These are phyloP conservation scores for Falco rusticolus DNA, from an alignment of 2,797 vertebrate genomes.

Conservation along the genomic window DNA sequence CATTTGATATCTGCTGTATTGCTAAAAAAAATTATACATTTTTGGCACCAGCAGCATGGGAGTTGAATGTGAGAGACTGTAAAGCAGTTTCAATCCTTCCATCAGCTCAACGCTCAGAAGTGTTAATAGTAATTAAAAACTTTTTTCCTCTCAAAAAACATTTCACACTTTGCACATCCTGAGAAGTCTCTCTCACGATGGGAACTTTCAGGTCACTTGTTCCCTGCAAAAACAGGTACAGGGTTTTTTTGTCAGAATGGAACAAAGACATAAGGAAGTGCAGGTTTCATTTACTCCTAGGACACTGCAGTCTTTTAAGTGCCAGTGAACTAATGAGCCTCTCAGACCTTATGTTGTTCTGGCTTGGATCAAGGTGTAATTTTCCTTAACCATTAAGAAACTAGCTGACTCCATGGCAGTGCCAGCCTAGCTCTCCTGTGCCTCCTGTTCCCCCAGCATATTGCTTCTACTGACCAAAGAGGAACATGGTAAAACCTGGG, in stretches of 20 bases:
- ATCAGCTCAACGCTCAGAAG: constrained; percentile 62
- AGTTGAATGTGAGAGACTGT: constrained; percentile 5
- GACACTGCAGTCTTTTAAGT: constrained; percentile 66
- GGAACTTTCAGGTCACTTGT: constrained; percentile 69
- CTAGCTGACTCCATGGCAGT: not conserved
- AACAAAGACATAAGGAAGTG: constrained; percentile 78
- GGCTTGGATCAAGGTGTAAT: constrained; percentile 59
- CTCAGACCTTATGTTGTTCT: constrained; percentile 80
- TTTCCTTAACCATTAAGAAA: constrained; percentile 57
- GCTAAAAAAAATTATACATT: not conserved
- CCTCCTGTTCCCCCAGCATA: not conserved
- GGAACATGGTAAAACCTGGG: not conserved
- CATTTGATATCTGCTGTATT: not conserved
- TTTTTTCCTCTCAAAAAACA: constrained; percentile 49
- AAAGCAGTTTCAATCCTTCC: constrained; percentile 39
- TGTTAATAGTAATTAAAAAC: constrained; percentile 74
- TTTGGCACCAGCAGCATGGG: constrained; percentile 45
- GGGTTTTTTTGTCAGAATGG: constrained; percentile 77
- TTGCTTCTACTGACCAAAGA: not conserved
- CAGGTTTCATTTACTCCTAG: constrained; percentile 78
- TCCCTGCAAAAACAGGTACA: constrained; percentile 71
- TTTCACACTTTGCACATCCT: constrained; percentile 62
- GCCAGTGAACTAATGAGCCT: constrained; percentile 83
- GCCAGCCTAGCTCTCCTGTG: not conserved
- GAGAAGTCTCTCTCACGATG: constrained; percentile 48